A percentile compares a stretch with the other conserved stretches of the same genome.
Evolutionary conservation across 1,140 invertebrate genomes (phyloP).

Genomic region (Drosophila bipectinata): DNA sequence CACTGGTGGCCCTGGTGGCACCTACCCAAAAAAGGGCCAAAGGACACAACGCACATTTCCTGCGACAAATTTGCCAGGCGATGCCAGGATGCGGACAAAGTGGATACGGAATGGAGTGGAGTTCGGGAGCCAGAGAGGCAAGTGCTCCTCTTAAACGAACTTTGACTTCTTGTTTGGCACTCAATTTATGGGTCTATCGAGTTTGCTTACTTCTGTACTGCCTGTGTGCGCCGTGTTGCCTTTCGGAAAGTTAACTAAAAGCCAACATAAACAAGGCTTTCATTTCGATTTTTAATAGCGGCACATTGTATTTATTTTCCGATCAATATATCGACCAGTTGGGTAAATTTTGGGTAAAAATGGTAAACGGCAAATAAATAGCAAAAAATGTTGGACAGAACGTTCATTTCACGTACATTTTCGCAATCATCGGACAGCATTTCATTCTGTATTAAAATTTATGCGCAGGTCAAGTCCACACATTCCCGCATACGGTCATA

Average conservation of each 20-base stretch:
- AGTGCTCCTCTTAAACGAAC: conserved; percentile 67
- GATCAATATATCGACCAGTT: conserved; percentile 37
- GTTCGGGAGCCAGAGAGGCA: not conserved
- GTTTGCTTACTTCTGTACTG: conserved; percentile 40
- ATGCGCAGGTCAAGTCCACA: conserved; percentile 71
- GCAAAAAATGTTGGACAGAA: conserved; percentile 38
- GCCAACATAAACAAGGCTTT: conserved; percentile 74
- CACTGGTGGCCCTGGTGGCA: conserved; percentile 40
- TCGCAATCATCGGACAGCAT: conserved; percentile 44
- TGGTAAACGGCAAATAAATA: conserved; percentile 46
- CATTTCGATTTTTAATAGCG: conserved; percentile 71
- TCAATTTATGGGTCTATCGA: conserved; percentile 80
- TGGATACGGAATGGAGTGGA: conserved; percentile 3
- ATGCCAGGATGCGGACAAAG: conserved; percentile 41
- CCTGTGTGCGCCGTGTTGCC: not conserved
- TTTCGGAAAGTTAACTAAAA: conserved; percentile 68
- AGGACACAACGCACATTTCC: conserved; percentile 73
- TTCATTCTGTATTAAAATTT: conserved; percentile 79
- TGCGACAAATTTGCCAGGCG: conserved; percentile 76
- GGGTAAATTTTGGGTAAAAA: conserved; percentile 25
- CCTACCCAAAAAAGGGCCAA: conserved; percentile 51
- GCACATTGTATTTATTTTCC: conserved; percentile 57
- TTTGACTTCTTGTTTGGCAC: conserved; percentile 74
- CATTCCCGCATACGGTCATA: conserved; percentile 47
- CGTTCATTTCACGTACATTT: conserved; percentile 47